A percentile compares a stretch with the other conserved stretches of the same genome.
Evolutionary conservation across 2,888 invertebrate genomes (phyloP).

Genomic region (Saturnia pavonia): DNA sequence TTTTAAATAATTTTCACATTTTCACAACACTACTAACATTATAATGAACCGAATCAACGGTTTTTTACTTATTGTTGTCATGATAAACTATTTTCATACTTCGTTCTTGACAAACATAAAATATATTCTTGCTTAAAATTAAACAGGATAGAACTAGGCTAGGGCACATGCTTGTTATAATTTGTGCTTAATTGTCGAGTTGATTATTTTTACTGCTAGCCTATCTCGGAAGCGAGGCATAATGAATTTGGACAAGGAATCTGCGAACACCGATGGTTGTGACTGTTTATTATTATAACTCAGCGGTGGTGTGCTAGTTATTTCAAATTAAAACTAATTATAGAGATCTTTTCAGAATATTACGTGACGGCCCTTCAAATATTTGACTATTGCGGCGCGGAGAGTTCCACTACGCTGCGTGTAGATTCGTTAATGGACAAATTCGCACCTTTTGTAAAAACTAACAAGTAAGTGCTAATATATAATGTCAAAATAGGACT

Average conservation of each 20-base stretch:
- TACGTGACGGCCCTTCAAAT: slow-evolving; percentile 70
- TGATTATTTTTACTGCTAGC: slow-evolving; percentile 13
- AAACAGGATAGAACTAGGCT: slow-evolving; percentile 54
- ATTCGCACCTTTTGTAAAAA: slow-evolving; percentile 70
- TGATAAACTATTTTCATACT: slow-evolving; percentile 55
- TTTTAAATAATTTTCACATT: not conserved
- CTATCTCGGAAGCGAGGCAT: slow-evolving; percentile 28
- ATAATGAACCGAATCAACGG: not conserved
- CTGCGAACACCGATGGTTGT: slow-evolving; percentile 60
- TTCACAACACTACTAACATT: not conserved
- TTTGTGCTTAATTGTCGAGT: slow-evolving; percentile 24
- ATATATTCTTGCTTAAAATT: slow-evolving; percentile 39
- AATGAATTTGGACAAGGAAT: slow-evolving; percentile 64
- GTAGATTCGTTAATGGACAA: slow-evolving; percentile 72
- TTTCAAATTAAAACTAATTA: slow-evolving; percentile 49
- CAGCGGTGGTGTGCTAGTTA: slow-evolving; percentile 61
- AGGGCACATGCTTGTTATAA: slow-evolving; percentile 38
- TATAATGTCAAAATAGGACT: slow-evolving; percentile 12
- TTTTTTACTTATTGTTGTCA: slow-evolving; percentile 19
- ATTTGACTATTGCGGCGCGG: slow-evolving; percentile 70
- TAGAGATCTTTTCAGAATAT: slow-evolving; percentile 65
- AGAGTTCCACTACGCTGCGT: slow-evolving; percentile 57
- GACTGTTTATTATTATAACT: slow-evolving; percentile 51
- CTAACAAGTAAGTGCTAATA: slow-evolving; percentile 64
- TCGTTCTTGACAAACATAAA: slow-evolving; percentile 40